phyloP scores from a whole-genome alignment of 2,888 invertebrate genomes.

The Lagria hirta region DNA sequence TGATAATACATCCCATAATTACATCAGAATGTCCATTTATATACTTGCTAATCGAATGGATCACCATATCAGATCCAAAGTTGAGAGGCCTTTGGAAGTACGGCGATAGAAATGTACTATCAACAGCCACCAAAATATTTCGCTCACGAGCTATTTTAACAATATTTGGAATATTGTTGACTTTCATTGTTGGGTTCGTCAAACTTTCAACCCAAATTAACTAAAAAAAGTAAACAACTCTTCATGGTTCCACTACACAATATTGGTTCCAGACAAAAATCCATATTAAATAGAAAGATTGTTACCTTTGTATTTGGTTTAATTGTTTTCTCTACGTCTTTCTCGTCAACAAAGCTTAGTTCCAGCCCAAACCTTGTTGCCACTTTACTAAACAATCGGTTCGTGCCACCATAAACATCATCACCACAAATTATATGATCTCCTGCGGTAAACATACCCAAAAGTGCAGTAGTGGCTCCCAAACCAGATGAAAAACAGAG shows the following conservation, averaged over 20 bases:
- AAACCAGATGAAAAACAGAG: slow-evolving; percentile 87
- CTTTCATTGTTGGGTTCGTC: slow-evolving; percentile 90
- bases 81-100: slow-evolving; percentile 89
- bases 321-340: slow-evolving; percentile 68
- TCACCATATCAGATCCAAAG: slow-evolving; percentile 86
- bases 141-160: slow-evolving; percentile 62
- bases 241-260: too few species aligned
- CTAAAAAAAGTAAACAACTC: slow-evolving; percentile 55
- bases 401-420: slow-evolving; percentile 95
- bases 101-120: slow-evolving; percentile 92
- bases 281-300: too few species aligned
- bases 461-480: slow-evolving; percentile 77
- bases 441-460: slow-evolving; percentile 74
- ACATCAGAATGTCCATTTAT: slow-evolving; percentile 98
- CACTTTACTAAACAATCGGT: slow-evolving; percentile 65
- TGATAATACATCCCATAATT: slow-evolving; percentile 88
- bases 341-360: slow-evolving; percentile 73
- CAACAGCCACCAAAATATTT: slow-evolving; percentile 75
- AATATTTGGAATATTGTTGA: slow-evolving; percentile 81
- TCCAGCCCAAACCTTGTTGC: slow-evolving; percentile 68
- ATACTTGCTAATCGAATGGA: slow-evolving; percentile 95
- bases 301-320: slow-evolving; percentile 84
- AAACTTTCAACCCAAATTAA: slow-evolving; percentile 94
- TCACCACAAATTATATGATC: slow-evolving; percentile 91
- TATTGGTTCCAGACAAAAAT: neutral